Base-by-base conservation (phyloP, 2,888 invertebrate species). In the Drosophila basisetae region DNA sequence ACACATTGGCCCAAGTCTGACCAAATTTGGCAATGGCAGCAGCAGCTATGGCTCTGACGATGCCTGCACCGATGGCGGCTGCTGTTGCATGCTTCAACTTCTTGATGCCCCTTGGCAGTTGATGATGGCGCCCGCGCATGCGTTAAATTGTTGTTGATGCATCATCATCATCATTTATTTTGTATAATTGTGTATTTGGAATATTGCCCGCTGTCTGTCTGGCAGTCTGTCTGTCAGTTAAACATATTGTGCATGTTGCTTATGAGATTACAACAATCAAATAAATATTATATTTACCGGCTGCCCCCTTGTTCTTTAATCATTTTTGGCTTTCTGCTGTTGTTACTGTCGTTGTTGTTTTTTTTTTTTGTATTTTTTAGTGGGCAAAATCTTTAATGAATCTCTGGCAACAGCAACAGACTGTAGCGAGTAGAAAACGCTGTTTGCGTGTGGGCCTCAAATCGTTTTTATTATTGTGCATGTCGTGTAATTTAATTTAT, bases 401-500 rank as follows among this genome's bases (percentile, higher is more conserved):
- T 85, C 89, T 85, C 69, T 86, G 89, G 66, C 72, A 60, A 55
- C 58, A 31, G 22, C 41, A 56, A n/a, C 39, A 16, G 25, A 25
- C 47, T 47, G 10, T 4, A n/a, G n/a, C 55, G 47, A 50, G 74
- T 52, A 61, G 72, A 72, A 65, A 77, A 63, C 68, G 59, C 56
- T 66, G 76, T 80, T 76, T 85, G 85, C 87, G 85, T 85, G 85
- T 85, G 85, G 85, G 85, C 85, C 82, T 76, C 87, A 89, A 85
- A 85, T 85, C 85, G 85, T 89, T 85, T 89, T 85, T 85, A 89
- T 85, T 85, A 85, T 85, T 85, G 85, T 87, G 87, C 85, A 82
- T 87, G 87, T 88, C 87, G 84, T 87, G 87, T 87, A 89, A 89
- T 87, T 89, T 89, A 88, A 87, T 87, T 87, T 87, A 87, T 89